These are phyloP conservation scores for Rhynchomys soricoides DNA, from an alignment of 2,113 vertebrate species.

Conservation along the genomic window DNA sequence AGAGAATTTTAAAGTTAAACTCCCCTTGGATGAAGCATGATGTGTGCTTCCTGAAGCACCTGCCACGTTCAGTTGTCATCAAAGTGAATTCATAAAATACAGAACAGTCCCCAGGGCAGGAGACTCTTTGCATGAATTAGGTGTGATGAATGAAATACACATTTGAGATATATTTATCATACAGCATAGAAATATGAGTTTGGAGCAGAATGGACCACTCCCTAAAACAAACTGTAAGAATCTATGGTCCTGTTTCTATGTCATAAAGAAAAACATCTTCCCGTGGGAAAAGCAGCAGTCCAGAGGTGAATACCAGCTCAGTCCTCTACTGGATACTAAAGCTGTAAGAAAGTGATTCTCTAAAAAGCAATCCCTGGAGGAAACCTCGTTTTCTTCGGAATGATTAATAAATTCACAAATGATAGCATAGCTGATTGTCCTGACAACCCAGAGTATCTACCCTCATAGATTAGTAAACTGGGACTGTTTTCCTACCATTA, in stretches of 20 bases:
- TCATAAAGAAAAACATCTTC: not conserved
- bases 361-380: not conserved
- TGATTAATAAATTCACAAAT: not conserved
- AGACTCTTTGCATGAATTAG: slow-evolving; percentile 54
- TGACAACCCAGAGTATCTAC: not conserved
- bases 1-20: slow-evolving; percentile 60
- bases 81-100: slow-evolving; percentile 64
- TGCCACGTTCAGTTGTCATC: slow-evolving; percentile 58
- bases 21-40: slow-evolving; percentile 1
- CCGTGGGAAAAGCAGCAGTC: not conserved
- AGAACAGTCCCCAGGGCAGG: slow-evolving; percentile 35
- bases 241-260: not conserved
- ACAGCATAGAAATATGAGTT: slow-evolving; percentile 1
- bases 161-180: slow-evolving; percentile 24
- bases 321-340: not conserved
- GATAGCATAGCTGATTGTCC: not conserved
- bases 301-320: not conserved
- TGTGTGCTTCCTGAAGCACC: slow-evolving; percentile 26
- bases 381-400: not conserved
- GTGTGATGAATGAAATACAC: slow-evolving; percentile 55
- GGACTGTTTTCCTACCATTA: not conserved
- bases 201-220: slow-evolving; percentile 5
- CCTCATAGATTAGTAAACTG: not conserved
- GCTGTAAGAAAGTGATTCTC: not conserved
- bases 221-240: slow-evolving; percentile 28